Conservation (phyloP, 2,113 vertebrate genomes). For the Tychaedon coryphoeus region DNA sequence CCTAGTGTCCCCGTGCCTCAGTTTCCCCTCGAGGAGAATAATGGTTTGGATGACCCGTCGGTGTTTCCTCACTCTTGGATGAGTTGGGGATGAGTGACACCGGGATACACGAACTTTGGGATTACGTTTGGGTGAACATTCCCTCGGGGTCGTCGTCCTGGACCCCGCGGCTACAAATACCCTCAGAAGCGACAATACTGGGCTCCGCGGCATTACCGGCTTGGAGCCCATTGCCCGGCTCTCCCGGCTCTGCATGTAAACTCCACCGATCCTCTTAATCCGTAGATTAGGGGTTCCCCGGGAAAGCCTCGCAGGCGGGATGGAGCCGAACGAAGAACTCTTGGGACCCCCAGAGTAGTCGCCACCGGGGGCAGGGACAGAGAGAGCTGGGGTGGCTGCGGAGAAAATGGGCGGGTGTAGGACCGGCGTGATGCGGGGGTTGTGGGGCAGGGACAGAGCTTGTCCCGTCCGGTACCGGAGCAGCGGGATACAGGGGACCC, state of each 20-base stretch:
- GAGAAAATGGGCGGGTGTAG: not conserved
- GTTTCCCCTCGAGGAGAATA: not conserved
- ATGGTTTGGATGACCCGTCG: not conserved
- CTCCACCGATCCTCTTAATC: not conserved
- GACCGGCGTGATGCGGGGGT: not conserved
- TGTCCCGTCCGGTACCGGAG: not conserved
- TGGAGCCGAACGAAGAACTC: not conserved
- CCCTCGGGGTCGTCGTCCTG: not conserved
- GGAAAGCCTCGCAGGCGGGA: not conserved
- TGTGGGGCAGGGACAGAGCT: not conserved
- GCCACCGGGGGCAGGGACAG: not conserved
- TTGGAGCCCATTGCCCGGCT: not conserved
- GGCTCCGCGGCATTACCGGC: not conserved
- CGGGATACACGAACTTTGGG: not conserved
- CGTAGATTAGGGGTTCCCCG: not conserved
- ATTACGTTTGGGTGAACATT: not conserved
- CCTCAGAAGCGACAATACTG: fast-evolving
- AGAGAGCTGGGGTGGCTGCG: not conserved
- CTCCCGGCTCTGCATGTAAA: not conserved
- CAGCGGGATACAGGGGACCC: not conserved
- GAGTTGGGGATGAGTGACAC: not conserved
- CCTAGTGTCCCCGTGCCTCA: not conserved
- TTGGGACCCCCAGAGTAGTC: not conserved
- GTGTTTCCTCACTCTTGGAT: not conserved
- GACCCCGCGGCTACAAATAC: not conserved